phyloP scores from a whole-genome alignment of 1,140 invertebrate species.

The Brachionus asplanchnoidis region DNA sequence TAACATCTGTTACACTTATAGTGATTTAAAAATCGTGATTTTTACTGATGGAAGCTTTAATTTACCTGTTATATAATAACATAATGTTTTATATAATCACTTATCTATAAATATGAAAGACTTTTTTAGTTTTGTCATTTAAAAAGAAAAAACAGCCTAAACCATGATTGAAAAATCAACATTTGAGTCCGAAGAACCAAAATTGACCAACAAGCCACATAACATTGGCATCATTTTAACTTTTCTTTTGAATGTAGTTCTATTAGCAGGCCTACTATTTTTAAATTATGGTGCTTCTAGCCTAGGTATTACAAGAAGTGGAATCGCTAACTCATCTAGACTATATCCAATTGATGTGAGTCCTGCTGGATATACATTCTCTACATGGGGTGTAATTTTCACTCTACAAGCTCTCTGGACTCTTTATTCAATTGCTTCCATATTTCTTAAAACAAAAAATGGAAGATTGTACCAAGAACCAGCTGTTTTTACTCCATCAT shows the following conservation, averaged over 20 bases:
- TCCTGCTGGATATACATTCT: slow-evolving; percentile 50
- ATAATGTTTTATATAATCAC: neutral
- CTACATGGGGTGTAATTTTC: slow-evolving; percentile 52
- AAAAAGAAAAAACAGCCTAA: neutral
- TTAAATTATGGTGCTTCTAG: neutral
- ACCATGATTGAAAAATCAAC: neutral
- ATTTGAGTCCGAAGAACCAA: neutral
- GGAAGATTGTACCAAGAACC: slow-evolving; percentile 45
- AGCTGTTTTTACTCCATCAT: slow-evolving; percentile 43
- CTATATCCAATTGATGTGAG: slow-evolving; percentile 44
- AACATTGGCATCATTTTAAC: neutral
- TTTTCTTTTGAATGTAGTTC: neutral
- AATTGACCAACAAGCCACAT: neutral
- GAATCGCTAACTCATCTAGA: slow-evolving; percentile 27
- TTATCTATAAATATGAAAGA: neutral
- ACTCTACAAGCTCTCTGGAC: slow-evolving; percentile 48
- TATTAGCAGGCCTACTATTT: neutral
- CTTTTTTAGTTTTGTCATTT: neutral
- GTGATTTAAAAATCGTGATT: no score
- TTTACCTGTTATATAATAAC: neutral
- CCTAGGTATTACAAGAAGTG: neutral
- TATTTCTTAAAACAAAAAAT: slow-evolving; percentile 45
- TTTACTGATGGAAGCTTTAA: neutral
- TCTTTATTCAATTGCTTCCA: slow-evolving; percentile 46
- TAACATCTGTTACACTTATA: no score